A percentile compares a stretch with the other conserved stretches of the same genome.
Evolutionary conservation across 2,797 vertebrate genomes (phyloP).

Genomic region (Hoplostethus atlanticus): DNA sequence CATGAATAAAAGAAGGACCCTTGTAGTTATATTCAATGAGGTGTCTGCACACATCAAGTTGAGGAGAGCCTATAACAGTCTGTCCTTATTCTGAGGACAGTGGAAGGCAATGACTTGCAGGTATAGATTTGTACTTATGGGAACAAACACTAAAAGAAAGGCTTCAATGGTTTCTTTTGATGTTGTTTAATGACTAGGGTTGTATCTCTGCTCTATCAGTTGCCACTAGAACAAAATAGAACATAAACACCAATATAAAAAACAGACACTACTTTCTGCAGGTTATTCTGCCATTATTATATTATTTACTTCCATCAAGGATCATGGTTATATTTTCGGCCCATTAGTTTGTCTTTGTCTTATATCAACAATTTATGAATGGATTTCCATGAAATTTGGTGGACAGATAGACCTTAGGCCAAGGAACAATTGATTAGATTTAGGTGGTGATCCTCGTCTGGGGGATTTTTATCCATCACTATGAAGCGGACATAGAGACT

Average conservation of each 20-base stretch:
- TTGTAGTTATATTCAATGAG: slow-evolving; percentile 60
- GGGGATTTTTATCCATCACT: no score
- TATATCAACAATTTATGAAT: no score
- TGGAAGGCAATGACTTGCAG: slow-evolving; percentile 62
- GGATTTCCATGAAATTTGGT: no score
- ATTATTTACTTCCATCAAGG: no score
- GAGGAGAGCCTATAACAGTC: slow-evolving; percentile 39
- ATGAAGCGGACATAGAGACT: no score
- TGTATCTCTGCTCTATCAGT: slow-evolving; percentile 54
- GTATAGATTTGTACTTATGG: slow-evolving; percentile 69
- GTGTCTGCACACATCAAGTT: slow-evolving; percentile 47
- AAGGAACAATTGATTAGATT: no score
- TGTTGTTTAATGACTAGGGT: slow-evolving; percentile 71
- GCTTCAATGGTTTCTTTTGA: slow-evolving; percentile 59
- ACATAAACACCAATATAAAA: slow-evolving; percentile 30
- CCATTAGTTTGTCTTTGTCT: no score
- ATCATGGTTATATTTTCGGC: no score
- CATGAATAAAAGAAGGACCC: slow-evolving; percentile 75
- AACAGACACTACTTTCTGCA: slow-evolving; percentile 13
- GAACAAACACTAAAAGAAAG: slow-evolving; percentile 57
- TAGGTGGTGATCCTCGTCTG: no score
- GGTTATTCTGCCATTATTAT: slow-evolving; percentile 15
- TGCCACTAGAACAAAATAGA: slow-evolving; percentile 51
- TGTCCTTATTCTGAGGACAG: slow-evolving; percentile 46
- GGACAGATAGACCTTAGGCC: no score